Percentiles rank a stretch among this genome's conserved stretches.
Evolutionary conservation across 2,888 invertebrate genomes (phyloP).

Genomic region (Enchytraeus crypticus): DNA sequence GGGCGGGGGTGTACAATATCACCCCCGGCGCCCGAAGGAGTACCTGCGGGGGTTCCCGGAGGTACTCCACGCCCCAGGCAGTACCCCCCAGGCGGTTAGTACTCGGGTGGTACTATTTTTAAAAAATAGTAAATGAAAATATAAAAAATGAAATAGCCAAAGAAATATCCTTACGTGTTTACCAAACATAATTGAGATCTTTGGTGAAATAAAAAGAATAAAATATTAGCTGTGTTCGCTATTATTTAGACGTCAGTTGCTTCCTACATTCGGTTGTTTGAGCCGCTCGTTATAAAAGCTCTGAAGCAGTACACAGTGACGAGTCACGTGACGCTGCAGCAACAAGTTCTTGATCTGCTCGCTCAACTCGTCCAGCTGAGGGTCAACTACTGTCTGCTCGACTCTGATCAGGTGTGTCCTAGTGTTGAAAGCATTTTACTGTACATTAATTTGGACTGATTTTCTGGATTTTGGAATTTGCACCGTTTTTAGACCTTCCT

Average conservation of each 20-base stretch:
- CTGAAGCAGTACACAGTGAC: slow-evolving; percentile 81
- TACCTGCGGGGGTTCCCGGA: no score
- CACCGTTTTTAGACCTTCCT: no score
- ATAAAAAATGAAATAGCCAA: not conserved
- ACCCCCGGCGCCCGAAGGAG: no score
- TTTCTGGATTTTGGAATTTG: no score
- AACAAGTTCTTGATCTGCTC: slow-evolving; percentile 71
- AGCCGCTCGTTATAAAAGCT: slow-evolving; percentile 87
- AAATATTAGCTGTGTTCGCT: no score
- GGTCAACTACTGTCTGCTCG: slow-evolving; percentile 88
- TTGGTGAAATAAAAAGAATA: not conserved
- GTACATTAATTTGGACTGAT: no score
- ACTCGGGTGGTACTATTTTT: not conserved
- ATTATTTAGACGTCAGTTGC: slow-evolving; percentile 50
- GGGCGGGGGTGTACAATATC: no score
- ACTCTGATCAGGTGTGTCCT: slow-evolving; percentile 82
- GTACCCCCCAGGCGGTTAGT: no score
- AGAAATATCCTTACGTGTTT: not conserved
- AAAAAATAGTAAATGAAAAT: not conserved
- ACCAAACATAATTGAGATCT: not conserved
- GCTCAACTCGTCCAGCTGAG: slow-evolving; percentile 76
- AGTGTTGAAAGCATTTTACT: no score
- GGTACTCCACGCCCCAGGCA: no score
- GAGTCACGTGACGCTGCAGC: slow-evolving; percentile 68
- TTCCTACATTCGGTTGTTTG: slow-evolving; percentile 80